A percentile compares a stretch with the other conserved stretches of the same genome.
These are phyloP conservation scores for Rhinatrema bivittatum DNA, from an alignment of 2,797 vertebrate species.

Conservation along the genomic window DNA sequence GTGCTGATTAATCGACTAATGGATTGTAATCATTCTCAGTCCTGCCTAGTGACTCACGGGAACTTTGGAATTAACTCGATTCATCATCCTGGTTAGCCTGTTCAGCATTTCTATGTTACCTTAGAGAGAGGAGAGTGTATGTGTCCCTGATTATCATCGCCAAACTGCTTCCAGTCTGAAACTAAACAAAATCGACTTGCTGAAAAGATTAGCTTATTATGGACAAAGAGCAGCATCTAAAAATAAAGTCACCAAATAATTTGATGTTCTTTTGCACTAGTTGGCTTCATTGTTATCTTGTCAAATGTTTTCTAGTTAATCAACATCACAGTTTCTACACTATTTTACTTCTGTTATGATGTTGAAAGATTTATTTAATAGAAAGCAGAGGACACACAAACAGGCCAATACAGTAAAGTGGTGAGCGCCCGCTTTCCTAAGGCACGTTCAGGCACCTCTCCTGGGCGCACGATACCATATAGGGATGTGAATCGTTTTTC, in stretches of 20 bases:
- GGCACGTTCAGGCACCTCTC: no score
- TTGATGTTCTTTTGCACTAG: no score
- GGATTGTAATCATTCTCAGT: conserved; percentile 1
- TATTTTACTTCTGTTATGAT: no score
- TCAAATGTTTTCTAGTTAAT: no score
- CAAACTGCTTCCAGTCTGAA: neutral
- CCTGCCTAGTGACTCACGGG: neutral
- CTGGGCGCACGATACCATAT: no score
- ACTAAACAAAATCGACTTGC: neutral
- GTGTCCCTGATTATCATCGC: neutral
- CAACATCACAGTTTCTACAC: no score
- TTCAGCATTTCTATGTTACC: neutral
- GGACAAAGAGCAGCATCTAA: neutral
- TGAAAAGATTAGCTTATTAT: neutral
- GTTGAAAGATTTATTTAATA: no score
- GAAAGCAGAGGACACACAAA: no score
- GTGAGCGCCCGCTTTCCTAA: no score
- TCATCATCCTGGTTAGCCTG: neutral
- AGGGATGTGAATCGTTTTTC: no score
- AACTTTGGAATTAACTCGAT: neutral
- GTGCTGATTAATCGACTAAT: neutral
- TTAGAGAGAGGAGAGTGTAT: neutral
- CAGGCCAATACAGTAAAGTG: no score
- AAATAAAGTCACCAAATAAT: neutral
- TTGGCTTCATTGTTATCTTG: no score